These are phyloP conservation scores for Pagrus major DNA, from an alignment of 2,113 vertebrate species.

Conservation along the genomic window DNA sequence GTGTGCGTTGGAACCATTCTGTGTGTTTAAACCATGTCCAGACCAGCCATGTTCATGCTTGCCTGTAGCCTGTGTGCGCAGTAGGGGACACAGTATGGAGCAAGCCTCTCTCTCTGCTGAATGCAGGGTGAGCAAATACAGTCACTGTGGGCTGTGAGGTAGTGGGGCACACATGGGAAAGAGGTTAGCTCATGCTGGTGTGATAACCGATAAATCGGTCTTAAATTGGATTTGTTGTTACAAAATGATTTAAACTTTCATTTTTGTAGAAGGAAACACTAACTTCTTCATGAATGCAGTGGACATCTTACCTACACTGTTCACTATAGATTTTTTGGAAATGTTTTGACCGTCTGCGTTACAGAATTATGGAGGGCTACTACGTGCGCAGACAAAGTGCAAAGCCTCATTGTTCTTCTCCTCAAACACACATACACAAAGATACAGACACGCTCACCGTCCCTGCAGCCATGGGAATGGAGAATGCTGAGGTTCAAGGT, in stretches of 20 bases:
- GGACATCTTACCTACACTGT: background rate
- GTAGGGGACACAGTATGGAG: constrained; percentile 53
- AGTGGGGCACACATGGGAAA: background rate
- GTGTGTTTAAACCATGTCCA: constrained; percentile 71
- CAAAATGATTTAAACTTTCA: background rate
- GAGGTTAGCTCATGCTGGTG: constrained; percentile 7
- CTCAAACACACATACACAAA: constrained; percentile 51
- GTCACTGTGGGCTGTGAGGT: constrained; percentile 11
- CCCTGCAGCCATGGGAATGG: constrained; percentile 79
- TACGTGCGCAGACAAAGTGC: constrained; percentile 43
- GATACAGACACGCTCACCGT: constrained; percentile 62
- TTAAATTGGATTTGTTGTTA: background rate
- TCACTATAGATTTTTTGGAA: background rate
- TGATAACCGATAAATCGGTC: background rate
- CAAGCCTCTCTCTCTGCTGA: constrained; percentile 56
- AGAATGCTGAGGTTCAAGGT: constrained; percentile 81
- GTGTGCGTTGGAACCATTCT: constrained; percentile 46
- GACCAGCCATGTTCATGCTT: constrained; percentile 48
- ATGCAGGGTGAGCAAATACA: constrained; percentile 57
- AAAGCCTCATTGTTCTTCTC: constrained; percentile 58
- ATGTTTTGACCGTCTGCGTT: background rate
- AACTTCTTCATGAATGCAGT: background rate
- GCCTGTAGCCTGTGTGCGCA: constrained; percentile 66
- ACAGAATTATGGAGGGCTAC: constrained; percentile 28
- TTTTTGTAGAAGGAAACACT: background rate